Evolutionary conservation across 2,888 invertebrate genomes (phyloP).

Genomic region (Aspidapion aeneum): DNA sequence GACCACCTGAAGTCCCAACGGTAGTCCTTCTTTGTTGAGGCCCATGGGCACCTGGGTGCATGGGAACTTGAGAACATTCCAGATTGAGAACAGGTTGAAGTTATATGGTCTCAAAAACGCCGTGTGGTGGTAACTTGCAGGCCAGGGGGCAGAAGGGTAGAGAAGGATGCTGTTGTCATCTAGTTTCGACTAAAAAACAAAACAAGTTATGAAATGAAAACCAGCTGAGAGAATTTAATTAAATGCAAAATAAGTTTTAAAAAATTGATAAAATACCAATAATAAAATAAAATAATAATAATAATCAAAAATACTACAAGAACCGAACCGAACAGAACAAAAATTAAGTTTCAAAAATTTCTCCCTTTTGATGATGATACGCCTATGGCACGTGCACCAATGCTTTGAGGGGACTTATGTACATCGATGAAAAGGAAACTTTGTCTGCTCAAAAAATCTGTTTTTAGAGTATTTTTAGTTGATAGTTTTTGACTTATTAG

Average conservation of each 20-base stretch:
- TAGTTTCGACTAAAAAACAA: conserved; percentile 58
- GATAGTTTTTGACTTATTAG: too few species aligned
- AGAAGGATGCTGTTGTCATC: conserved; percentile 78
- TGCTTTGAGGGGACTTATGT: too few species aligned
- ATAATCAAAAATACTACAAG: too few species aligned
- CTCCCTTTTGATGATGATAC: too few species aligned
- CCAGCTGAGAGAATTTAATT: too few species aligned
- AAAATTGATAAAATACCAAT: conserved; percentile 1
- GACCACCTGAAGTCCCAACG: conserved; percentile 78
- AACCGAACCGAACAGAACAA: too few species aligned
- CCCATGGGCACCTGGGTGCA: conserved; percentile 84
- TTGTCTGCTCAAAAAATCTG: too few species aligned
- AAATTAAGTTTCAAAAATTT: too few species aligned
- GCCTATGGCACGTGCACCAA: too few species aligned
- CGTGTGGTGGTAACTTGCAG: conserved; percentile 81
- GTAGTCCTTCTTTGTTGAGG: conserved; percentile 64
- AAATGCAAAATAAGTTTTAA: background rate
- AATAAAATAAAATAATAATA: background rate
- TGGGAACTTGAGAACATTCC: conserved; percentile 81
- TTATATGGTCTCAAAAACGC: conserved; percentile 75
- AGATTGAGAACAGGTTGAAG: conserved; percentile 80
- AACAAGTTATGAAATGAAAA: conserved; percentile 6
- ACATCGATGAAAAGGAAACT: too few species aligned
- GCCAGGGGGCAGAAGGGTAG: conserved; percentile 75
- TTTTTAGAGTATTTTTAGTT: too few species aligned